Conservation (phyloP, 1,140 invertebrate genomes). For the Papilio helenus region DNA sequence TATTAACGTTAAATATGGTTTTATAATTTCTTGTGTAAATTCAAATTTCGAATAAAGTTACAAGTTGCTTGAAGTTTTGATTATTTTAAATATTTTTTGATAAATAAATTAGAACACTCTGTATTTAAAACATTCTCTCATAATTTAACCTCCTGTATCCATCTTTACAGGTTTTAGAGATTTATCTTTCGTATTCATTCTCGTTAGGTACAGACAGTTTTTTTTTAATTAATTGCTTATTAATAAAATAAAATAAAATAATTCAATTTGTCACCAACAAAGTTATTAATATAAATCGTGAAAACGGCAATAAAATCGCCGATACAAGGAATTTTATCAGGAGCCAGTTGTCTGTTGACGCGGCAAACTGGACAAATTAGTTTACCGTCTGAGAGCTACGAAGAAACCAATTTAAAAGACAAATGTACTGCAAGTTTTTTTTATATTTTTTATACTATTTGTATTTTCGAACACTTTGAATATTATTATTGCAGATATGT, state of each 20-base stretch:
- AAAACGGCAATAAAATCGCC: constrained; percentile 4
- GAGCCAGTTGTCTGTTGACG: neutral
- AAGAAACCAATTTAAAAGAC: constrained; percentile 1
- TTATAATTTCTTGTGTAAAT: neutral
- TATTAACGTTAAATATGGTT: neutral
- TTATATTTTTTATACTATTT: neutral
- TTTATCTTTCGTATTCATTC: no score
- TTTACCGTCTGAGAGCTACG: constrained; percentile 21
- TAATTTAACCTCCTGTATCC: no score
- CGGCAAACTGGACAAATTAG: constrained; percentile 39
- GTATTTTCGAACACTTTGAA: neutral
- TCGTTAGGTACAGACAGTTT: no score
- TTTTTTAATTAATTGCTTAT: no score
- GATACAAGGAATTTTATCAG: constrained; percentile 19
- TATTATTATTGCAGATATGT: neutral
- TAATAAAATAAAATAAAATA: neutral
- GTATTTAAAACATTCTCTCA: neutral
- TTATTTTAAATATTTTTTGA: neutral
- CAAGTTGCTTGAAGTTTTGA: neutral
- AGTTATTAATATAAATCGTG: neutral
- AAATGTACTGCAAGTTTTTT: no score
- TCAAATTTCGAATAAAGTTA: neutral
- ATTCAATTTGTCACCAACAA: neutral
- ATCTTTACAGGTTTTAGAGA: no score
- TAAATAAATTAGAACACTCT: neutral